A percentile compares a stretch with the other conserved stretches of the same genome.
Evolutionary conservation across 2,888 invertebrate species (phyloP).

Genomic region (Callinectes sapidus): DNA sequence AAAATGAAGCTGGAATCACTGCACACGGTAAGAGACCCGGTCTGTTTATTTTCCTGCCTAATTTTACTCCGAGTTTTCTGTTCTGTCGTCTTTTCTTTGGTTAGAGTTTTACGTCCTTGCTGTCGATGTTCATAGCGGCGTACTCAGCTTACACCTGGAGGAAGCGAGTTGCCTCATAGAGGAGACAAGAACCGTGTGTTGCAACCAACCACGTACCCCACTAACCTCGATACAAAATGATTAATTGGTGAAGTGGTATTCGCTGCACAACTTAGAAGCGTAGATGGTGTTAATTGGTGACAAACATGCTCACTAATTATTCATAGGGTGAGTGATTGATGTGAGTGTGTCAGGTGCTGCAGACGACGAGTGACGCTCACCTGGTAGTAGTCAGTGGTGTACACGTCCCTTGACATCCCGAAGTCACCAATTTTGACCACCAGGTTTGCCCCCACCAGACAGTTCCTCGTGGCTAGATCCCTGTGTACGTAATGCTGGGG

Average conservation of each 20-base stretch:
- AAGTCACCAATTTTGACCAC: conserved; percentile 71
- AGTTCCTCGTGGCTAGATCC: conserved; percentile 70
- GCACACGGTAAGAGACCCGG: neutral
- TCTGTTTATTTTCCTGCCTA: neutral
- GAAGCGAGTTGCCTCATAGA: neutral
- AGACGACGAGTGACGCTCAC: conserved; percentile 30
- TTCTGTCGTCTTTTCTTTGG: neutral
- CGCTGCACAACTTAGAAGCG: too few species aligned
- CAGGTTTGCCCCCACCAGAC: conserved; percentile 61
- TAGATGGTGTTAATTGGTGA: too few species aligned
- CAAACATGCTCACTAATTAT: too few species aligned
- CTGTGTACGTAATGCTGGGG: conserved; percentile 66
- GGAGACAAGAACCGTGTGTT: neutral
- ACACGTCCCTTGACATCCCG: conserved; percentile 70
- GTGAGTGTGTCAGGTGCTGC: neutral
- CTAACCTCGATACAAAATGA: neutral
- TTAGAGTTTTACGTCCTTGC: neutral
- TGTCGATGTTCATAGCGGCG: neutral
- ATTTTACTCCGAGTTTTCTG: neutral
- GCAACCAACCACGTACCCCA: neutral
- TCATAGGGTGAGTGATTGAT: neutral
- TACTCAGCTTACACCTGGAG: neutral
- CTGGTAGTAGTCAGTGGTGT: conserved; percentile 67
- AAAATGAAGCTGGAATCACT: neutral
- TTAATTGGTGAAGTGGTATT: too few species aligned